Evolutionary conservation across 2,888 invertebrate species (phyloP).

Genomic region (Smittia aterrima): DNA sequence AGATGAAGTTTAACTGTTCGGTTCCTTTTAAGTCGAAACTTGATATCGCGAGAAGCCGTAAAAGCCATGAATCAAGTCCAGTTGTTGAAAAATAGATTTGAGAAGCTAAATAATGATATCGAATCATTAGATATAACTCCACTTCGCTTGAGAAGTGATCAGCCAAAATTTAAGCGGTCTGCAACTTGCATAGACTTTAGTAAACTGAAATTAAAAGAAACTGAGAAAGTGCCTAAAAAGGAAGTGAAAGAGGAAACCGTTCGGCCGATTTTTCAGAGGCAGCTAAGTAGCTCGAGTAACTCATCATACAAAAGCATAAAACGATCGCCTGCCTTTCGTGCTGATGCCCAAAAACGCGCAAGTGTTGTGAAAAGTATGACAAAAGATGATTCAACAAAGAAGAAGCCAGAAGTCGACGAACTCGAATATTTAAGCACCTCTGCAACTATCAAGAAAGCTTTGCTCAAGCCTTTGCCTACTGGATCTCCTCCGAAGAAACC

Average conservation of each 20-base stretch:
- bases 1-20: not conserved
- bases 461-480: conserved; percentile 65
- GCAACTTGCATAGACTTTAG: conserved; percentile 17
- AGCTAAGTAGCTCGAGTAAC: conserved; percentile 48
- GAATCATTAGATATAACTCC: not conserved
- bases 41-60: not conserved
- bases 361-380: conserved; percentile 42
- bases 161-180: conserved; percentile 1
- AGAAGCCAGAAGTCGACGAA: conserved; percentile 3
- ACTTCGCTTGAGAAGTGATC: not conserved
- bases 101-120: not conserved
- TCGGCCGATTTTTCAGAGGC: not conserved
- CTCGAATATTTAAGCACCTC: conserved; percentile 45
- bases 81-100: not conserved
- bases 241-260: not conserved
- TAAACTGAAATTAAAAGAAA: not conserved
- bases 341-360: conserved; percentile 45
- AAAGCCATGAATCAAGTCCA: conserved; percentile 12
- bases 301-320: conserved; percentile 56
- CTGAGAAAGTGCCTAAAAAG: not conserved
- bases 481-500: conserved; percentile 77
- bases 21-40: not conserved
- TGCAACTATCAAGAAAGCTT: conserved; percentile 64
- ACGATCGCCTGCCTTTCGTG: conserved; percentile 59
- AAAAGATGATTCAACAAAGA: conserved; percentile 43